These are phyloP conservation scores for Pandion haliaetus DNA, from an alignment of 2,113 vertebrate genomes.

Conservation along the genomic window DNA sequence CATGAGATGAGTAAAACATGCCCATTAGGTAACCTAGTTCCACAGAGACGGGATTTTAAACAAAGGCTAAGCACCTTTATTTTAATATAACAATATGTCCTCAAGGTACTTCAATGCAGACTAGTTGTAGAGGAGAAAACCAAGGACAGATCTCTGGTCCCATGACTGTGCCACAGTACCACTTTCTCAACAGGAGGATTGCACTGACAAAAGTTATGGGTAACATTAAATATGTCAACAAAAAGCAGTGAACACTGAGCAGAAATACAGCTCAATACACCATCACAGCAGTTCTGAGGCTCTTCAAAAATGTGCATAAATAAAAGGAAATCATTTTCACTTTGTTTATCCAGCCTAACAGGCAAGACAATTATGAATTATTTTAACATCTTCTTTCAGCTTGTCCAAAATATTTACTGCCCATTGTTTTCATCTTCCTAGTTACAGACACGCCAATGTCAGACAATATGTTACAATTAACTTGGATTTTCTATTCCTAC, in stretches of 20 bases:
- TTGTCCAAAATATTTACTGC: conserved; percentile 44
- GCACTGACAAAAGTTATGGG: background rate
- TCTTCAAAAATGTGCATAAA: background rate
- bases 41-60: background rate
- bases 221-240: background rate
- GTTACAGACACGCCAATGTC: background rate
- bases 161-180: background rate
- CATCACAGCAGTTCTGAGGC: background rate
- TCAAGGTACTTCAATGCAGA: background rate
- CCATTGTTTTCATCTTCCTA: conserved; percentile 45
- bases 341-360: background rate
- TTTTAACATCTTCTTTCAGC: conserved; percentile 29
- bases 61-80: background rate
- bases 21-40: background rate
- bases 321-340: background rate
- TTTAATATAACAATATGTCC: background rate
- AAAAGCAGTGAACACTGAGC: background rate
- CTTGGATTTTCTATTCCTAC: background rate
- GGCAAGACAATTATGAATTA: conserved; percentile 6
- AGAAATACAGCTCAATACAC: background rate
- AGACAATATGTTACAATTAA: conserved; percentile 1
- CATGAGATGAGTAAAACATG: background rate
- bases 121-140: background rate
- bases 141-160: background rate
- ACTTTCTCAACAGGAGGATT: background rate